Conservation (phyloP, 2,888 invertebrate species). For the Eulithis testata region DNA sequence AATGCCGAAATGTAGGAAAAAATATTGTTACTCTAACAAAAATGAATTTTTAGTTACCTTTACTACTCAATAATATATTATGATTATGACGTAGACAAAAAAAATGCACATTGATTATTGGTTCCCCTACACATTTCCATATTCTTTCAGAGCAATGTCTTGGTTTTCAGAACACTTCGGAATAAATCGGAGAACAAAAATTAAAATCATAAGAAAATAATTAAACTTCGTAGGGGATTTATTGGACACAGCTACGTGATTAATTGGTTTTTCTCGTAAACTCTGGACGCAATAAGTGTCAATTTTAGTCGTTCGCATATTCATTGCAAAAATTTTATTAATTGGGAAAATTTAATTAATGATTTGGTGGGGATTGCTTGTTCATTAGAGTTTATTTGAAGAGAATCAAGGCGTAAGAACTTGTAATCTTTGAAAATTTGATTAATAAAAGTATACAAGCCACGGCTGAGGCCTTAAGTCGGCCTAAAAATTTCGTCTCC, state of each 20-base stretch:
- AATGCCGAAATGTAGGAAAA: too few relatives aligned
- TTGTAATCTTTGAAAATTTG: background rate
- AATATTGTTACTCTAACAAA: too few relatives aligned
- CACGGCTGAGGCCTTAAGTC: too few relatives aligned
- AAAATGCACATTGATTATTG: too few relatives aligned
- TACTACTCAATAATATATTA: too few relatives aligned
- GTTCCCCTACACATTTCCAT: too few relatives aligned
- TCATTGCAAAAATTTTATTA: slow-evolving; percentile 71
- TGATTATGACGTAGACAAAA: too few relatives aligned
- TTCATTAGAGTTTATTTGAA: slow-evolving; percentile 31
- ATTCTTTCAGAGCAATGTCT: too few relatives aligned
- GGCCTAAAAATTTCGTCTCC: too few relatives aligned
- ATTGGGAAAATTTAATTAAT: slow-evolving; percentile 65
- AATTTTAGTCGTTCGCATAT: slow-evolving; percentile 73
- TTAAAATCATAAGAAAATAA: slow-evolving; percentile 86
- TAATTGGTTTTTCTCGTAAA: slow-evolving; percentile 80
- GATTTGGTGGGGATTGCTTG: slow-evolving; percentile 35
- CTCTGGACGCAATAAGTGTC: slow-evolving; percentile 81
- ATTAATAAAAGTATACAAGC: too few relatives aligned
- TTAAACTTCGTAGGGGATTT: slow-evolving; percentile 83
- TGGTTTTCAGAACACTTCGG: slow-evolving; percentile 1
- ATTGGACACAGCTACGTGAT: slow-evolving; percentile 82
- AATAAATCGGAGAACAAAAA: slow-evolving; percentile 59
- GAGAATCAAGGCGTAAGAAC: slow-evolving; percentile 10
- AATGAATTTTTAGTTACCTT: too few relatives aligned